phyloP scores from a whole-genome alignment of 1,140 invertebrate genomes.

The Idris sp. region DNA sequence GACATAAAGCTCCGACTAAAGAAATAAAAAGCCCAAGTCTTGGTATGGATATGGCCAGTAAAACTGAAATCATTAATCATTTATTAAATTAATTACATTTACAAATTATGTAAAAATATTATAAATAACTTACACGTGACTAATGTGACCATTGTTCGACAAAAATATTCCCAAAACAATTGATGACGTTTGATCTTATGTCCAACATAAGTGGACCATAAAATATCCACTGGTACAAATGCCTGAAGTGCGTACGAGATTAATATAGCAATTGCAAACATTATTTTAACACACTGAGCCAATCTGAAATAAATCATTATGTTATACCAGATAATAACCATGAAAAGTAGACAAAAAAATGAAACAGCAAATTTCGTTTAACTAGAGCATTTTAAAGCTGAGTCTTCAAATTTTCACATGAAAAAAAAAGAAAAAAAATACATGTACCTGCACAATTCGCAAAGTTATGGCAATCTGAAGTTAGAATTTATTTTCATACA shows the following conservation, averaged over 20 bases:
- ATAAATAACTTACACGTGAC: constrained; percentile 84
- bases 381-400: no score
- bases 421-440: no score
- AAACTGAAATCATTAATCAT: constrained; percentile 86
- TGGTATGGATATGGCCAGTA: constrained; percentile 87
- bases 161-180: constrained; percentile 82
- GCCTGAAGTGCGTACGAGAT: constrained; percentile 91
- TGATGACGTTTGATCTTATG: constrained; percentile 69
- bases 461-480: constrained; percentile 78
- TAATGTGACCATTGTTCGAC: constrained; percentile 84
- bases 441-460: no score
- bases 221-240: constrained; percentile 93
- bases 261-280: constrained; percentile 89
- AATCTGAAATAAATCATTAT: constrained; percentile 58
- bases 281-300: constrained; percentile 85
- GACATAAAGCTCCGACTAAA: constrained; percentile 90
- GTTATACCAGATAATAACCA: no score
- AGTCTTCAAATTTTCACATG: no score
- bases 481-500: background rate
- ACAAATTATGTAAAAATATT: background rate
- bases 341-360: no score
- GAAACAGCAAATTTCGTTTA: no score
- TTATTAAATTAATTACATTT: no score
- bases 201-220: constrained; percentile 85
- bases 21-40: constrained; percentile 93